Base-by-base conservation (phyloP, 30 jellyfish, hydroid and myxozoan genomes). In the Cassiopea andromeda region DNA sequence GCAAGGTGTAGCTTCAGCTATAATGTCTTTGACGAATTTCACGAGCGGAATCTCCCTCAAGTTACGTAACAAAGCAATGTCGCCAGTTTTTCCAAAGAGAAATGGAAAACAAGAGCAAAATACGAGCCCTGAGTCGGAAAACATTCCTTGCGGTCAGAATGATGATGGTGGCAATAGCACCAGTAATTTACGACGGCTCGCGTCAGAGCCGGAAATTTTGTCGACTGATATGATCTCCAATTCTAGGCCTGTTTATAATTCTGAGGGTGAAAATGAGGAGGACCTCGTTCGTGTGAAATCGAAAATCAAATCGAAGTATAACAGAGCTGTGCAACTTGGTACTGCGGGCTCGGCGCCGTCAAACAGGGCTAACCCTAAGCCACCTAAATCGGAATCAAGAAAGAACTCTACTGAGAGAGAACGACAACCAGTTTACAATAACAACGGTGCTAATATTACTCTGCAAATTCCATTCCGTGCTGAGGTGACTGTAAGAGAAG, bases 61-160 rank as follows among this genome's bases (percentile, higher is more conserved):
- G 73, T 48, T 96, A 27, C 93, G 97, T 18, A 85, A 91, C 77
- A 92, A 92, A 70, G 98, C 97, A 50, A 91, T 87, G 88, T 96
- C 99, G 49, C 99, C 99, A 13, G 92, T 84, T 69, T 81, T 92
- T 79, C 83, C 93, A 59, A 96, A 96, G 96, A 96, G 92, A 82
- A 19, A 66, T n/a, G 91, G 94, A 2, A 92, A 81, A 71, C 75
- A 73, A 16, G 97, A 92, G 2, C 80, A 64, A 43, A 8, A 6
- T 10, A 27, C 88, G 48, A 54, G 88, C 44, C 77, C 93, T 9
- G 90, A 78, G 1, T 85, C 91, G 58, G 94, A 92, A 4, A 18
- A 46, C 16, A 44, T 59, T 0, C 81, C 89, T 1, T 47, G 77
- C 38, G 61, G 59, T 50, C 81, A 75, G 27, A 57, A 64, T 44